Conservation (phyloP, 2,888 invertebrate species). For the Baronia brevicornis region DNA sequence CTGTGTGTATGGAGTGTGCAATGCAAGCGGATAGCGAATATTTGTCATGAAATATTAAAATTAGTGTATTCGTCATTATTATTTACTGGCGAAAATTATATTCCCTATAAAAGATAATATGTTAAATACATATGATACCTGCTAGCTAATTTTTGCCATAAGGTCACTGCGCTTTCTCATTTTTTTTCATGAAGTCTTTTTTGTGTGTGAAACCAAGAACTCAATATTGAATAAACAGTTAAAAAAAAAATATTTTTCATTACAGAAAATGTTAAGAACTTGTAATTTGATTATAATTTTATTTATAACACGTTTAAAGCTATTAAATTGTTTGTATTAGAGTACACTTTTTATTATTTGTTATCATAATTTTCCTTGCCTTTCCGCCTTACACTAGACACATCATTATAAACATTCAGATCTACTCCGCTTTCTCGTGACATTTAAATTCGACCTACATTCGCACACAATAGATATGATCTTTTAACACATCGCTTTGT, state of each 20-base stretch:
- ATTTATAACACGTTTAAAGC: too few species aligned
- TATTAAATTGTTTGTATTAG: too few species aligned
- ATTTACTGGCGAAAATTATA: not conserved
- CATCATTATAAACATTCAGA: not conserved
- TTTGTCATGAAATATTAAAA: constrained; percentile 3
- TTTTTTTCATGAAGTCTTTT: too few species aligned
- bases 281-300: too few species aligned
- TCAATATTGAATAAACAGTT: too few species aligned
- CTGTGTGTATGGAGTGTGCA: constrained; percentile 19
- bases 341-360: not conserved
- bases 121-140: too few species aligned
- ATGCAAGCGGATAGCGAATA: constrained; percentile 16
- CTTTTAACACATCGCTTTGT: constrained; percentile 53
- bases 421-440: constrained; percentile 4
- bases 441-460: constrained; percentile 28
- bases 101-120: not conserved
- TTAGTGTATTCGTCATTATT: not conserved
- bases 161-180: too few species aligned
- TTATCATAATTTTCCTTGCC: not conserved
- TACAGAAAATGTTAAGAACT: too few species aligned
- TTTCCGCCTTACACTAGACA: not conserved
- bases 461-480: constrained; percentile 43
- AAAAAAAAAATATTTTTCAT: too few species aligned
- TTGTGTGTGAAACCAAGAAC: too few species aligned
- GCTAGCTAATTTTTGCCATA: too few species aligned